A percentile compares a stretch with the other conserved stretches of the same genome.
These are phyloP conservation scores for Phymatocera aterrima DNA, from an alignment of 2,888 invertebrate genomes.

Conservation along the genomic window DNA sequence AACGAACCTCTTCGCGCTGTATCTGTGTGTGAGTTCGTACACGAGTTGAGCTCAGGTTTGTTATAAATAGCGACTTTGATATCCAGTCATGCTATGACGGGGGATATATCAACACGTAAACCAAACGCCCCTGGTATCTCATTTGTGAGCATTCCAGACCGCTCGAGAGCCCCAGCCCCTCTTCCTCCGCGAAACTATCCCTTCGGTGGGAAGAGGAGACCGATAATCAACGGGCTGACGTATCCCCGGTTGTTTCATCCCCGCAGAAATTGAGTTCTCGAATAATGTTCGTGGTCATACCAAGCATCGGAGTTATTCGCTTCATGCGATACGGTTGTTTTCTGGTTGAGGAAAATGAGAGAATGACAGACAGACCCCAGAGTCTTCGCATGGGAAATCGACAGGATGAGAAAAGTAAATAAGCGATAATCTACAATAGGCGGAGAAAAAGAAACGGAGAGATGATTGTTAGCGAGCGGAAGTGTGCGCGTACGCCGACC, in stretches of 20 bases:
- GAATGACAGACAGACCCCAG: no score
- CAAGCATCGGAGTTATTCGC: no score
- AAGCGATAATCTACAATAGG: neutral
- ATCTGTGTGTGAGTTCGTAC: neutral
- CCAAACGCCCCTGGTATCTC: neutral
- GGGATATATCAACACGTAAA: slow-evolving; percentile 50
- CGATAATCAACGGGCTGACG: slow-evolving; percentile 70
- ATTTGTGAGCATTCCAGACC: slow-evolving; percentile 7
- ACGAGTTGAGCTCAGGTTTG: slow-evolving; percentile 51
- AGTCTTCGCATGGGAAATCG: neutral
- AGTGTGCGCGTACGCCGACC: slow-evolving; percentile 44
- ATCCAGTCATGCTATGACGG: slow-evolving; percentile 66
- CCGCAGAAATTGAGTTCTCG: neutral
- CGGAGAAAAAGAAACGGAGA: slow-evolving; percentile 8
- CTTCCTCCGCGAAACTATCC: slow-evolving; percentile 56
- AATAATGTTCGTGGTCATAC: no score
- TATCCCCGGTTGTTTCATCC: neutral
- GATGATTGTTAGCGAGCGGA: slow-evolving; percentile 49
- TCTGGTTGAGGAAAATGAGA: no score
- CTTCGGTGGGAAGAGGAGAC: slow-evolving; percentile 52
- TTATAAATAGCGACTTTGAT: slow-evolving; percentile 73
- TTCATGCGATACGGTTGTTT: neutral
- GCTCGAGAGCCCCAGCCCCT: slow-evolving; percentile 56
- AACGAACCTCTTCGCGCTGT: neutral
- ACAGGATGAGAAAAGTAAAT: slow-evolving; percentile 2